phyloP scores from a whole-genome alignment of 2,888 invertebrate species.

The Leucophenga montana region DNA sequence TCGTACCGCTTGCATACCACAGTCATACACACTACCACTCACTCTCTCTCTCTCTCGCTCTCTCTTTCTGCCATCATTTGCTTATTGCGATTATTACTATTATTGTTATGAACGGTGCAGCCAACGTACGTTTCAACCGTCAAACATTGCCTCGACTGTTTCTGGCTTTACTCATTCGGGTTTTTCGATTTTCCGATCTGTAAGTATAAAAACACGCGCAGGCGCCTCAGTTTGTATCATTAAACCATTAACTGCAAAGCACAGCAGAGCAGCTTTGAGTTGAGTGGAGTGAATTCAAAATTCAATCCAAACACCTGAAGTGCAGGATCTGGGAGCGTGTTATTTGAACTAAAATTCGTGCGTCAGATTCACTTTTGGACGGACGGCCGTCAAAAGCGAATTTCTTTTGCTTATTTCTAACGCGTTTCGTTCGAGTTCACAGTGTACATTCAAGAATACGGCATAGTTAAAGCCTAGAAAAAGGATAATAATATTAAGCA shows the following conservation, averaged over 20 bases:
- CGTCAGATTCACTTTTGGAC: conserved; percentile 43
- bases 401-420: conserved; percentile 54
- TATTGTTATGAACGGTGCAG: conserved; percentile 40
- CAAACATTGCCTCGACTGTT: conserved; percentile 47
- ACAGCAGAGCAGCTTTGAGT: conserved; percentile 47
- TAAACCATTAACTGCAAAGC: conserved; percentile 72
- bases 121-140: conserved; percentile 30
- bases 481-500: conserved; percentile 52
- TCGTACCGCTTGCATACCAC: too few relatives aligned
- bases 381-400: conserved; percentile 43
- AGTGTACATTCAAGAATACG: conserved; percentile 27
- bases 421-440: conserved; percentile 33
- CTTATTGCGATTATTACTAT: conserved; percentile 63
- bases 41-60: not conserved
- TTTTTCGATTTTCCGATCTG: conserved; percentile 42
- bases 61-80: conserved; percentile 21
- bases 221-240: conserved; percentile 70
- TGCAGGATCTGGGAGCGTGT: not conserved
- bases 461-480: not conserved
- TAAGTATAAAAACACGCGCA: conserved; percentile 72
- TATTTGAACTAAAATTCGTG: conserved; percentile 46
- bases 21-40: not conserved
- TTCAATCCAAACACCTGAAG: not conserved
- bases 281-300: conserved; percentile 36
- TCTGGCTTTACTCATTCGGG: conserved; percentile 17